phyloP scores from a whole-genome alignment of 2,888 invertebrate species.

The Dasypolia templi region DNA sequence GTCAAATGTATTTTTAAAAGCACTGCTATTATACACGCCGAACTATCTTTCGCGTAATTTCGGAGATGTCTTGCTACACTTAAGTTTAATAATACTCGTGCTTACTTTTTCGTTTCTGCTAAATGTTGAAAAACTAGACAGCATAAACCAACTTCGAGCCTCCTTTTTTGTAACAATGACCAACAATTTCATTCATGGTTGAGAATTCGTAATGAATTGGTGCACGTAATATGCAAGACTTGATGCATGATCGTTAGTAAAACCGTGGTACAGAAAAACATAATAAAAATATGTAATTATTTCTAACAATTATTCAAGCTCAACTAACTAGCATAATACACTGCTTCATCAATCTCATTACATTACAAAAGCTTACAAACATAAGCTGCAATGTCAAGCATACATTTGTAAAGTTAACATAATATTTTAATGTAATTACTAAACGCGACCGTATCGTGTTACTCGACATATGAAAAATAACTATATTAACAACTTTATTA shows the following conservation, averaged over 20 bases:
- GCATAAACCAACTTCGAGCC: neutral
- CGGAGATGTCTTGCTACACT: neutral
- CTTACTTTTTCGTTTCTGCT: neutral
- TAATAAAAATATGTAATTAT: no score
- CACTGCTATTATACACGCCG: neutral
- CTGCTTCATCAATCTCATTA: constrained; percentile 18
- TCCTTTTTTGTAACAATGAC: neutral
- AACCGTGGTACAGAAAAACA: neutral
- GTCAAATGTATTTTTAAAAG: neutral
- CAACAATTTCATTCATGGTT: neutral
- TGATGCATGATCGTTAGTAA: neutral
- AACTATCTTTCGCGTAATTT: no score
- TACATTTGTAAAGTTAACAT: constrained; percentile 44
- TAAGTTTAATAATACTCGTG: neutral
- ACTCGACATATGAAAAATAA: constrained; percentile 38
- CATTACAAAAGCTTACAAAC: constrained; percentile 9
- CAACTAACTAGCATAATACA: constrained; percentile 3
- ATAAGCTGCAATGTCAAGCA: constrained; percentile 35
- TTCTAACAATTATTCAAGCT: constrained; percentile 8
- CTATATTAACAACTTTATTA: constrained; percentile 58
- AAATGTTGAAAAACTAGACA: neutral
- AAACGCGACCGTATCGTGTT: constrained; percentile 48
- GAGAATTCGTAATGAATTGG: neutral
- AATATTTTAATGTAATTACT: constrained; percentile 62
- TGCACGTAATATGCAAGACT: neutral